Conservation (phyloP, 1,140 invertebrate genomes). For the Manduca sexta region DNA sequence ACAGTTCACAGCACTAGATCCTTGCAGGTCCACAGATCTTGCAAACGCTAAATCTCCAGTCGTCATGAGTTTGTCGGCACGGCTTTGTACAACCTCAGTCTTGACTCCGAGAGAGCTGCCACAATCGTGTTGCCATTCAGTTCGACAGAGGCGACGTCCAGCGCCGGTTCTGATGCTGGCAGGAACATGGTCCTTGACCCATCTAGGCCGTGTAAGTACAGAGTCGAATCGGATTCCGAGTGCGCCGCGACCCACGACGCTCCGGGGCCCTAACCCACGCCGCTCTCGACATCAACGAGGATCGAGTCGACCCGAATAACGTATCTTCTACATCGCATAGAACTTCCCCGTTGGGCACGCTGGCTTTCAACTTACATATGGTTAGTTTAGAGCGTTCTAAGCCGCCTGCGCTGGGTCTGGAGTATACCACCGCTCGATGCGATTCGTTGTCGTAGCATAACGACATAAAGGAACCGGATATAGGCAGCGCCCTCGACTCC, state of each 20-base stretch:
- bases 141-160: slow-evolving; percentile 78
- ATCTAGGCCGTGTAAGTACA: slow-evolving; percentile 80
- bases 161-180: slow-evolving; percentile 75
- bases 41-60: background rate
- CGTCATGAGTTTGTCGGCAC: slow-evolving; percentile 26
- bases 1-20: no score
- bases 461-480: slow-evolving; percentile 84
- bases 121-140: slow-evolving; percentile 72
- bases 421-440: slow-evolving; percentile 78
- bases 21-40: no score
- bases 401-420: slow-evolving; percentile 72
- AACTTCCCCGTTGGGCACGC: slow-evolving; percentile 61
- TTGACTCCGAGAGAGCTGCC: slow-evolving; percentile 78
- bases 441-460: slow-evolving; percentile 78
- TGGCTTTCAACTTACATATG: slow-evolving; percentile 61
- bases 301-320: slow-evolving; percentile 35
- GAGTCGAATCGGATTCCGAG: slow-evolving; percentile 76
- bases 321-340: slow-evolving; percentile 43
- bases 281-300: slow-evolving; percentile 42
- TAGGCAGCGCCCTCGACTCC: slow-evolving; percentile 67
- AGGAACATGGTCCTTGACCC: slow-evolving; percentile 74
- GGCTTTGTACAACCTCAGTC: slow-evolving; percentile 76
- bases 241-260: slow-evolving; percentile 76
- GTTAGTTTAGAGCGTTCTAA: slow-evolving; percentile 76
- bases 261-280: slow-evolving; percentile 38